Conservation (phyloP, 35 echinoderm and acorn worm genomes). For the Acanthaster planci region DNA sequence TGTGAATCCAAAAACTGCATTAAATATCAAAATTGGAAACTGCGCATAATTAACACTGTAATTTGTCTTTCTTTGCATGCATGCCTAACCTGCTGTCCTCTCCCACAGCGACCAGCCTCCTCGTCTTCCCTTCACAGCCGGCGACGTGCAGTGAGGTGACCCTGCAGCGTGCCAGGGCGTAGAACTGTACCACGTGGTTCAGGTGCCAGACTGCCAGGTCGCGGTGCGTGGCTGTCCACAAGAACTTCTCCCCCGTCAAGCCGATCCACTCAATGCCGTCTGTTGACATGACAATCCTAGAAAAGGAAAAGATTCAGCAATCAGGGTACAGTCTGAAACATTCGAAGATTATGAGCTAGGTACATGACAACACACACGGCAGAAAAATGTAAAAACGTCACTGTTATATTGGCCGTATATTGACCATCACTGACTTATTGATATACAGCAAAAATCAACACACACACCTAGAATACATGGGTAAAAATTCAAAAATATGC, state of each 20-base stretch:
- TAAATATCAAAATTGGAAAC: too few relatives aligned
- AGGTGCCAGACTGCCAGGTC: slow-evolving; percentile 78
- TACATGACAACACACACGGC: too few relatives aligned
- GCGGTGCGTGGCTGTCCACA: slow-evolving; percentile 89
- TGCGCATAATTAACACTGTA: not conserved
- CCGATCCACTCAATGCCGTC: slow-evolving; percentile 96
- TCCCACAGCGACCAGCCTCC: slow-evolving; percentile 84
- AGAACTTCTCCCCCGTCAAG: slow-evolving; percentile 73
- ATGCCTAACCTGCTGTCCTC: slow-evolving; percentile 89
- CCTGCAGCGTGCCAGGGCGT: slow-evolving; percentile 53
- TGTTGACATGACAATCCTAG: slow-evolving; percentile 74
- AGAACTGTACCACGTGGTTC: slow-evolving; percentile 60
- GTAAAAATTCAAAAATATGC: too few relatives aligned
- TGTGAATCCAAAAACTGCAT: too few relatives aligned
- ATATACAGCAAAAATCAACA: too few relatives aligned
- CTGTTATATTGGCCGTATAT: too few relatives aligned
- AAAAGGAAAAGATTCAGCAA: not conserved
- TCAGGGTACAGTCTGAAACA: too few relatives aligned
- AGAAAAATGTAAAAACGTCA: too few relatives aligned
- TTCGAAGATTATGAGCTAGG: too few relatives aligned
- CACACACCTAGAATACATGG: too few relatives aligned
- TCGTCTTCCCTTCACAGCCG: slow-evolving; percentile 66
- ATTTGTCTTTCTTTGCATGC: not conserved
- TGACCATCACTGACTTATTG: too few relatives aligned
- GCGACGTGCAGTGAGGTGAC: slow-evolving; percentile 58